Base-by-base conservation (phyloP, 2,888 invertebrate genomes). In the Metalampra italica region DNA sequence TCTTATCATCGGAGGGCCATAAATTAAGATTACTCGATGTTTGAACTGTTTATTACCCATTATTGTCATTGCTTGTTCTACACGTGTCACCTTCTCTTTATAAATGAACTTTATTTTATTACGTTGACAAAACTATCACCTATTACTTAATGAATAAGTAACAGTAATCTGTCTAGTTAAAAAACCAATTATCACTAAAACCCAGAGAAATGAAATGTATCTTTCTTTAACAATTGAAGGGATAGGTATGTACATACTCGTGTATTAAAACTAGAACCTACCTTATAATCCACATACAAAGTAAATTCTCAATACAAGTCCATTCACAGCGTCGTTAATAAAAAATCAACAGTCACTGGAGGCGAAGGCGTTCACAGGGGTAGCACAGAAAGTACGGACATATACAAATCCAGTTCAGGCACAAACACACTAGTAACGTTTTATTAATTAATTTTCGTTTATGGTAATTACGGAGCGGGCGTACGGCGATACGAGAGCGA, bases 361-460 rank as follows among this genome's bases (percentile, higher is more conserved):
- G 57, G 53, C 57, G 37, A 37, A 12, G 37, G 9, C 46, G 76
- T 77, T 62, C 75, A 73, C 68, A 65, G 52, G 49, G 51, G 61
- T 61, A 66, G 60, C 78, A 80, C 82, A 73, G 57, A 57, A 4
- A 13, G 34, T 45, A 30, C 40, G 45, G 32, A 53, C 66, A 74
- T 68, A 66, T 62, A 59, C 60, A 78, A 79, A 85, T 84, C 84
- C 83, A 78, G 81, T 80, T 75, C 71, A 43, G 64, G 67, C 78
- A 78, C 82, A 77, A 77, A 73, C 77, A 84, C 82, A 68, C 57
- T 47, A 62, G 59, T 62, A 62, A 66, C 62, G 55, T 57, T 68
- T 56, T 62, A 60, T 71, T 69, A 73, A 73, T 75, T 71, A 75
- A 72, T 77, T 78, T 76, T 68, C 71, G 69, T 71, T 76, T 78